Base-by-base conservation (phyloP, 2,113 vertebrate genomes). In the Nothoprocta pentlandii region DNA sequence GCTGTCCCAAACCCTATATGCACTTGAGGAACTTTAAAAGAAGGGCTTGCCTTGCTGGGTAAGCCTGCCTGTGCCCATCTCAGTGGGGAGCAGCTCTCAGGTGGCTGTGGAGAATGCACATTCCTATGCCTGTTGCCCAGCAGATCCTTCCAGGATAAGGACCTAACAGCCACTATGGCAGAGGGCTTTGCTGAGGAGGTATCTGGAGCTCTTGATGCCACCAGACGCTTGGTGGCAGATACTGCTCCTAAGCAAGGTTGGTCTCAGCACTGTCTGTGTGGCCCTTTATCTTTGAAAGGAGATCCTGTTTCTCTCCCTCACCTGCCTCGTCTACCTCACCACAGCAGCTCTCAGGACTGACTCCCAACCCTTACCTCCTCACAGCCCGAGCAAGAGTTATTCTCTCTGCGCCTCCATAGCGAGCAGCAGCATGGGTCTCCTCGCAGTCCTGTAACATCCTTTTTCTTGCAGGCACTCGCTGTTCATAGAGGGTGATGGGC, bases 391-490 rank as follows among this genome's bases (percentile, higher is more conserved):
- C 7, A 15, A 44, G 2, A 44, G 16, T 25, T 19, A 7, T 25
- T 74, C 47, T 19, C 21, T 8, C 4, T 41, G 36, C n/a, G 23
- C n/a, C 61, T 79, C 70, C 36, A 1, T 0, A 92, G 80, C 16
- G n/a, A 74, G 14, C 41, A 51, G 77, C 83, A 67, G 16, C 19
- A 14, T 4, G 46, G 68, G 36, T 73, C 61, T 34, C 47, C n/a
- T 61, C 0, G 1, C 83, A 74, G 56, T 32, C 28, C 54, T 56
- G 15, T 30, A 56, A 56, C 1, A 15, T 30, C 26, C 54, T 10
- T 10, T 10, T 8, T 58, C 28, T 58, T 0, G 1, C 83, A 77
- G 56, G 36, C 5, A 0, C n/a, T 66, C 3, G 5, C 41, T 16
- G 8, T 54, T 87, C 36, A 4, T 4, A 1, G 0, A 20, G 53